Conservation (phyloP, 2,888 invertebrate species). For the Drosophila cognata region DNA sequence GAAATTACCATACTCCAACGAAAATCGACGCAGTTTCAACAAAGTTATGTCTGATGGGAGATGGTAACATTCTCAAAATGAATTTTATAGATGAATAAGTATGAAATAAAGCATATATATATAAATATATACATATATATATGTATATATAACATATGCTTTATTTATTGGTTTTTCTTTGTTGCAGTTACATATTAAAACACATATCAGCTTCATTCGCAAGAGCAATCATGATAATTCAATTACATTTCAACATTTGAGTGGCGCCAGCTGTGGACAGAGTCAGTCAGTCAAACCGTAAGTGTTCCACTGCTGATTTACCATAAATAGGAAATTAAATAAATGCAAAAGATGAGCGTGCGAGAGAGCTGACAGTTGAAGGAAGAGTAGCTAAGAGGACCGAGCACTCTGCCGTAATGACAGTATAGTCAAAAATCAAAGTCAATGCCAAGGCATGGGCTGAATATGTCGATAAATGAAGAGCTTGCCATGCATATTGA, state of each 20-base stretch:
- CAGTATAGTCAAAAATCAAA: conserved; percentile 17
- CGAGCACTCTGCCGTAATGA: not conserved
- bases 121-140: not conserved
- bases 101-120: not conserved
- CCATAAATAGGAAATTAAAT: conserved; percentile 66
- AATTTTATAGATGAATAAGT: not conserved
- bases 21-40: not conserved
- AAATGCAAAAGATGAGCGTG: conserved; percentile 33
- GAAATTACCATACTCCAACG: not conserved
- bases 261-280: conserved; percentile 7
- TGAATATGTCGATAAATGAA: conserved; percentile 10
- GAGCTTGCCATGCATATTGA: conserved; percentile 19
- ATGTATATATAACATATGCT: not conserved
- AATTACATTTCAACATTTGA: conserved; percentile 43
- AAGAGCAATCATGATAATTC: conserved; percentile 36
- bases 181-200: not conserved
- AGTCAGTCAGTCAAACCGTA: conserved; percentile 6
- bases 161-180: not conserved
- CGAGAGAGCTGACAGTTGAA: not conserved
- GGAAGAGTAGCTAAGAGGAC: not conserved
- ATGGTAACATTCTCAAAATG: not conserved
- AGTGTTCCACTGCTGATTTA: conserved; percentile 18
- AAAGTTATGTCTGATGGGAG: not conserved
- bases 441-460: not conserved
- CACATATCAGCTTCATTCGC: conserved; percentile 14